Conservation (phyloP, 2,888 invertebrate species). For the Mimachlamys varia region DNA sequence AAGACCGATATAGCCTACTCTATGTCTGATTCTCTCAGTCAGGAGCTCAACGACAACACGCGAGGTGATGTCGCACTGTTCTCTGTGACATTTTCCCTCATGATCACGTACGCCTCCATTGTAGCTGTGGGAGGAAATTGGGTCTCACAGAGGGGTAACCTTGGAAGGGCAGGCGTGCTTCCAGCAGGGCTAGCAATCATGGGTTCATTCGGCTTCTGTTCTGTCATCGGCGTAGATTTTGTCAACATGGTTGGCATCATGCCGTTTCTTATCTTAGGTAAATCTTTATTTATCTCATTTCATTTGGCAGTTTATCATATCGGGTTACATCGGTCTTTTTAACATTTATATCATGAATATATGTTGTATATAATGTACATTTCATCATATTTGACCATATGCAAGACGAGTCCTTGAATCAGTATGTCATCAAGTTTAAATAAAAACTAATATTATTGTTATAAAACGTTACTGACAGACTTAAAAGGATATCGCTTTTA, state of each 20-base stretch:
- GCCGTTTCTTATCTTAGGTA: constrained; percentile 70
- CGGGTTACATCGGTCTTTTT: too few species aligned
- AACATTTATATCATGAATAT: too few species aligned
- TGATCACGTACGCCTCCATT: constrained; percentile 45
- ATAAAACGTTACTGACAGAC: too few species aligned
- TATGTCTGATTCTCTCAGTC: constrained; percentile 61
- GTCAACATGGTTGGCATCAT: constrained; percentile 70
- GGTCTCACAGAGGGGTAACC: constrained; percentile 58
- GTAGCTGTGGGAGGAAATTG: constrained; percentile 57
- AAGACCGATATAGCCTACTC: constrained; percentile 50
- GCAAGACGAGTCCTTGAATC: too few species aligned
- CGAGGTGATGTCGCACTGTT: constrained; percentile 41
- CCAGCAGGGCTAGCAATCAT: constrained; percentile 66
- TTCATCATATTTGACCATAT: too few species aligned
- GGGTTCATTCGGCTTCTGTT: constrained; percentile 66
- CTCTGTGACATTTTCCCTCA: constrained; percentile 40
- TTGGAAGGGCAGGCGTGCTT: constrained; percentile 64
- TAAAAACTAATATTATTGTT: too few species aligned
- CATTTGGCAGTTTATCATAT: too few species aligned
- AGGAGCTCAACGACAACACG: constrained; percentile 55
- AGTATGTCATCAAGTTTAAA: too few species aligned
- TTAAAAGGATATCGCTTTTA: too few species aligned
- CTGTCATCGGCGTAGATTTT: constrained; percentile 59
- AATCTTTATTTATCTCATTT: constrained; percentile 36
- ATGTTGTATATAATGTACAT: too few species aligned